Evolutionary conservation across 2,113 vertebrate genomes (phyloP), one percentile per base, ranked within the genome.

Genomic region (Carassius gibelio): DNA sequence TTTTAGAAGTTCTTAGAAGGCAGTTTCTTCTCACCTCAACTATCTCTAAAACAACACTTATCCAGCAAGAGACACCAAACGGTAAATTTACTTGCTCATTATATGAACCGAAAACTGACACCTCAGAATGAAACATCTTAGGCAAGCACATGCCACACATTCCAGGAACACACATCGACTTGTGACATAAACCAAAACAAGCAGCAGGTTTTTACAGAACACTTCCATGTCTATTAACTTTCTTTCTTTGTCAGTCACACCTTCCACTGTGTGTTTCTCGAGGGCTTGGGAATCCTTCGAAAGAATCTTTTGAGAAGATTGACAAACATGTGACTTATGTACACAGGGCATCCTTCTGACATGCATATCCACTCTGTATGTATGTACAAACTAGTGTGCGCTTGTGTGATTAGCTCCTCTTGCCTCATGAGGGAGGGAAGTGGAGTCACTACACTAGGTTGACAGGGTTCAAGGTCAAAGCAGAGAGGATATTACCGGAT

Each of bases 401-500:
- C 64, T 50, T 71, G 57, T 59, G 72, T 34, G 76, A 89, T 90
- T 81, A 90, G 88, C 64, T 45, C 38, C 81, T 76, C 61, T 42
- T 59, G 48, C 23, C 66, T 75, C 2, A 57, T 42, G 34, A 76
- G 78, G 42, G 75, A 52, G 34, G 74, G n/a, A 19, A 45, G 59
- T 82, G 75, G 78, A 77, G 89, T 91, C 82, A 87, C 84, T 84
- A 85, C 64, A 66, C 72, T 82, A 55, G 89, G 88, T 92, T 89
- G 86, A 86, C 64, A 80, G 59, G 83, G 89, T 89, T 93, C 89
- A 92, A 94, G 92, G 92, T 93, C 85, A 84, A 77, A 87, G 75
- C 84, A 75, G 50, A 91, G 89, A 90, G 86, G 82, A 92, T 90
- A 93, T 91, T 89, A 86, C 84, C 85, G 87, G 89, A 92, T 92